Conservation (phyloP, 1,140 invertebrate species). For the Bicyclus anynana region DNA sequence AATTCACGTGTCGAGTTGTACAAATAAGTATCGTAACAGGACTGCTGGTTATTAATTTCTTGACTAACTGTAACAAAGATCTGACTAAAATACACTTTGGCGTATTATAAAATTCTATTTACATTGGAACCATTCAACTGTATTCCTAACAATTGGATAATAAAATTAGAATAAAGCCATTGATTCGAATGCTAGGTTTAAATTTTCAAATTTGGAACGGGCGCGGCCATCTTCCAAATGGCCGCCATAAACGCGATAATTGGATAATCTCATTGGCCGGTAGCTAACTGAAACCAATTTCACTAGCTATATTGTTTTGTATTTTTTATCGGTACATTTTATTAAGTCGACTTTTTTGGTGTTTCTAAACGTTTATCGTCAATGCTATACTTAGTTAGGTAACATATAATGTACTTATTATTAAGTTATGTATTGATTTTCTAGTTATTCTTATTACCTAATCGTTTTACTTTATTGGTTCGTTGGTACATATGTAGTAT, state of each 20-base stretch:
- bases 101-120: not conserved
- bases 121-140: constrained; percentile 2
- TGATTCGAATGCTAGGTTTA: constrained; percentile 56
- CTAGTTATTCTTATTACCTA: too few relatives aligned
- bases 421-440: too few relatives aligned
- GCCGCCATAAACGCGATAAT: constrained; percentile 63
- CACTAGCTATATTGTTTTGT: constrained; percentile 34
- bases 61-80: too few relatives aligned
- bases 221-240: constrained; percentile 63
- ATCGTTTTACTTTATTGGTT: too few relatives aligned
- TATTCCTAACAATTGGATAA: constrained; percentile 43
- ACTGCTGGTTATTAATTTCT: too few relatives aligned
- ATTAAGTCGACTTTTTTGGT: not conserved
- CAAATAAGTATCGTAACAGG: too few relatives aligned
- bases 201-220: constrained; percentile 64
- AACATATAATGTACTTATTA: too few relatives aligned
- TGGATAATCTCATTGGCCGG: constrained; percentile 64
- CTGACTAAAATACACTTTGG: too few relatives aligned
- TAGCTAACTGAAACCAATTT: constrained; percentile 66
- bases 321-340: constrained; percentile 14
- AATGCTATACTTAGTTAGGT: too few relatives aligned
- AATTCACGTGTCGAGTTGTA: too few relatives aligned
- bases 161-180: constrained; percentile 66
- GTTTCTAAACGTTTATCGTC: not conserved
- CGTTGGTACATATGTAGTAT: too few relatives aligned